Evolutionary conservation across 2,113 vertebrate species (phyloP).

Genomic region (Siniperca knerii): DNA sequence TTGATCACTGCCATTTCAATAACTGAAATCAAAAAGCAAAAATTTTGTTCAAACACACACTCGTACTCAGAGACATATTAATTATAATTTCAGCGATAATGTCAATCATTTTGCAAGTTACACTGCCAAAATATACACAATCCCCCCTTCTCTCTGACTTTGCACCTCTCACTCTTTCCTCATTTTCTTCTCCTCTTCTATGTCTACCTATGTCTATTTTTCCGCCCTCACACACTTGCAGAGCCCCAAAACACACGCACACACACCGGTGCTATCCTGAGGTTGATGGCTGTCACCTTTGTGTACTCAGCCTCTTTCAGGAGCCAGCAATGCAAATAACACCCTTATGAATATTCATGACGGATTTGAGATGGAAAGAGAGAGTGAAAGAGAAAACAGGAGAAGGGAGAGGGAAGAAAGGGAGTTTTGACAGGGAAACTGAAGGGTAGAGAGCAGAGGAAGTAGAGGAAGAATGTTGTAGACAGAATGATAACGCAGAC

Average conservation of each 20-base stretch:
- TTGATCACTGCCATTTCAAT: constrained; percentile 51
- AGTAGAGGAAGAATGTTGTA: constrained; percentile 23
- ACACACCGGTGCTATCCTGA: constrained; percentile 62
- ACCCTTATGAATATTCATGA: constrained; percentile 75
- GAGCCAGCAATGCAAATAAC: constrained; percentile 76
- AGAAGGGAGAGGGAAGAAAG: constrained; percentile 19
- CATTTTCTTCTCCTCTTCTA: constrained; percentile 30
- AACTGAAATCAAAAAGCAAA: constrained; percentile 32
- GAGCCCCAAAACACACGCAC: constrained; percentile 47
- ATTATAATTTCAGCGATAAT: constrained; percentile 54
- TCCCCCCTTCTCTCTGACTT: background rate
- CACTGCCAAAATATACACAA: constrained; percentile 8
- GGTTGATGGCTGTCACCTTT: constrained; percentile 79
- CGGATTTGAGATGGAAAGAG: constrained; percentile 58
- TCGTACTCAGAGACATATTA: constrained; percentile 28
- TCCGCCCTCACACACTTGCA: constrained; percentile 41
- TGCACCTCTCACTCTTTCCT: constrained; percentile 10
- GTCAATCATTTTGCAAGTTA: constrained; percentile 51
- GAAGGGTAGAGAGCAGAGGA: constrained; percentile 49
- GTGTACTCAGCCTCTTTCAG: constrained; percentile 74
- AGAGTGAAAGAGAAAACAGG: constrained; percentile 4
- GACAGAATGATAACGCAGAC: constrained; percentile 55
- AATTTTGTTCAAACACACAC: constrained; percentile 34
- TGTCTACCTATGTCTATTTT: constrained; percentile 53
- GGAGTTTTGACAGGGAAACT: constrained; percentile 56